Base-by-base conservation (phyloP, 1,140 invertebrate genomes). In the Zaprionus lachaisei region DNA sequence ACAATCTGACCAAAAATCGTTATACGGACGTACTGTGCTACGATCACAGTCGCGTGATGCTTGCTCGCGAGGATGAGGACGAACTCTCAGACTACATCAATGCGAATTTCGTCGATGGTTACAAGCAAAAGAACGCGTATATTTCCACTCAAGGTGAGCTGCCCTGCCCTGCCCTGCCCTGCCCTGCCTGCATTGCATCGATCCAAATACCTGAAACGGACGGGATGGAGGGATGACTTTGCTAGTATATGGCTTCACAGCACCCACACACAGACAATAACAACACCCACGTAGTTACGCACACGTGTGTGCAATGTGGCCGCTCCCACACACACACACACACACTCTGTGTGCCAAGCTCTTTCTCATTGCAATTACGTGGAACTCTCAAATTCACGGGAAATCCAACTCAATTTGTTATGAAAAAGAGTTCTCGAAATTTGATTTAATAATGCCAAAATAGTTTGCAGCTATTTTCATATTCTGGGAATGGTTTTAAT, bases 31-130 rank as follows among this genome's bases (percentile, higher is more conserved):
- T 99, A 24, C 94, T 99, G 17, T 99, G 98, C 93, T 98, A 97
- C 93, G 98, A 99, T 93, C 97, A 99, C 92, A 97, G 97, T 87
- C 94, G 98, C 83, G 98, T 99, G 54, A 95, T 96, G 64, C 94
- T 99, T 26, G 95, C 96, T 5, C 94, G 96, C 82, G 93, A 95
- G 54, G 95, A 97, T 72, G 95, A 95, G 51, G 97, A 98, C 79
- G 94, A 95, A 15, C 95, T 95, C 71, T 96, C 96, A 44, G 98
- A 99, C 94, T 99, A 99, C 91, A 99, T 99, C 89, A 99, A 99
- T 94, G 98, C 98, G 31, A 99, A 99, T 94, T 99, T 97, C 94
- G 98, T 99, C 31, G 98, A 99, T 94, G 98, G 98, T 4, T 99
- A 99, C 93, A 98, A 98, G 93, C 98, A 99, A 93, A 98, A 98